Conservation (phyloP, 2,797 vertebrate species). For the Aulostomus chinensis region DNA sequence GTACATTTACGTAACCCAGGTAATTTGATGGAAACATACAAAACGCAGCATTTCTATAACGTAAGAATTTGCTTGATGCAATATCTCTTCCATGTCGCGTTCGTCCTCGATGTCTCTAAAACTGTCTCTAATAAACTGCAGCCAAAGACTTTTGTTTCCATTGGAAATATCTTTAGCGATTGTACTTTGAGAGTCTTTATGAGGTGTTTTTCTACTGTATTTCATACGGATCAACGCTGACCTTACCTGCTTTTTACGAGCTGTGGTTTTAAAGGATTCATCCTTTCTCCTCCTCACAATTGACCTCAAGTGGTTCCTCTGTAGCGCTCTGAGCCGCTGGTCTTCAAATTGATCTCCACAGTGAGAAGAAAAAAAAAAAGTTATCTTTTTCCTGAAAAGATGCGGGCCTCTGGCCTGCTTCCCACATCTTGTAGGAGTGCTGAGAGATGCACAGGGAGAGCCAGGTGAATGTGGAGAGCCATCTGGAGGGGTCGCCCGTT, state of each 20-base stretch:
- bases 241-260: slow-evolving; percentile 16
- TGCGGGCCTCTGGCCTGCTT: slow-evolving; percentile 29
- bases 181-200: background rate
- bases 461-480: slow-evolving; percentile 58
- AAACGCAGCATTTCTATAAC: no score
- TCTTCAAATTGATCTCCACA: slow-evolving; percentile 4
- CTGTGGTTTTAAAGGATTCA: slow-evolving; percentile 7
- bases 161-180: slow-evolving; percentile 8
- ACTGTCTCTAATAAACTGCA: background rate
- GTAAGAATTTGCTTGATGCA: no score
- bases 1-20: no score
- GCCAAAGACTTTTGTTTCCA: background rate
- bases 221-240: slow-evolving; percentile 2
- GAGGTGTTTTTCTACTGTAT: slow-evolving; percentile 9
- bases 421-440: slow-evolving; percentile 32
- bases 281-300: background rate
- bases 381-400: slow-evolving; percentile 22
- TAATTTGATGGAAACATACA: no score
- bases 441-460: slow-evolving; percentile 30
- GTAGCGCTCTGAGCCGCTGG: slow-evolving; percentile 2
- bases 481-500: slow-evolving; percentile 54
- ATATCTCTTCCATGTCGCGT: no score
- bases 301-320: slow-evolving; percentile 26
- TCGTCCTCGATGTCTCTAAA: no score
- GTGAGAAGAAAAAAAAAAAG: no score